Evolutionary conservation across 2,113 vertebrate species (phyloP), one percentile per base, ranked within the genome.

Genomic region (Origma solitaria): DNA sequence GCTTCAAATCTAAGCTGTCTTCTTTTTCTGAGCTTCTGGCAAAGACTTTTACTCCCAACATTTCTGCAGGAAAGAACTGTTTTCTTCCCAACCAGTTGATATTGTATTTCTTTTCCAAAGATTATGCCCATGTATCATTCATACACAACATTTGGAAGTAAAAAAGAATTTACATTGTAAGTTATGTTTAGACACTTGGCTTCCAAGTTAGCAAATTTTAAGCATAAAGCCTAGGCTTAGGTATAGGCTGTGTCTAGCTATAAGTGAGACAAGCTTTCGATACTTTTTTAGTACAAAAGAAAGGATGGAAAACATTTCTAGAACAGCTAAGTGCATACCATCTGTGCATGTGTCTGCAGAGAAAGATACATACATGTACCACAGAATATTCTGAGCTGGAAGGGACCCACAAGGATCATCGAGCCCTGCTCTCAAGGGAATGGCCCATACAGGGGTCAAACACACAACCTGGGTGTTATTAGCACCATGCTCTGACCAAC

Each of bases 181-280:
- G 19, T 35, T 53, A 68, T 10, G 7, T 89, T 73, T 73, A 86
- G 54, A 61, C 6, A 37, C 11, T 70, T 0, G 0, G 4, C 17
- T 75, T 91, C n/a, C 53, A 54, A 87, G 24, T 44, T 64, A 71
- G 69, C 35, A 84, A 64, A 68, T 89, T 84, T 81, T 61, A 81
- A n/a, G 7, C 22, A 35, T 38, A 71, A 49, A 47, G 13, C 35
- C 44, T 85, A 21, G 40, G 38, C 24, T 71, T 71, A 47, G 9
- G n/a, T 19, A 28, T 37, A 88, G 13, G 15, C 30, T 79, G 3
- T 44, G 28, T 82, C 30, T 49, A 66, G 18, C 23, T 54, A 20
- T 7, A 50, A 85, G 51, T 38, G 33, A 71, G 13, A 56, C 8
- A 75, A 75, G 14, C 2, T 85, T 76, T 35, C 50, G 16, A 3